A percentile compares a stretch with the other conserved stretches of the same genome.
These are phyloP conservation scores for Styela clava DNA, from an alignment of 23 tunicate genomes.

Conservation along the genomic window DNA sequence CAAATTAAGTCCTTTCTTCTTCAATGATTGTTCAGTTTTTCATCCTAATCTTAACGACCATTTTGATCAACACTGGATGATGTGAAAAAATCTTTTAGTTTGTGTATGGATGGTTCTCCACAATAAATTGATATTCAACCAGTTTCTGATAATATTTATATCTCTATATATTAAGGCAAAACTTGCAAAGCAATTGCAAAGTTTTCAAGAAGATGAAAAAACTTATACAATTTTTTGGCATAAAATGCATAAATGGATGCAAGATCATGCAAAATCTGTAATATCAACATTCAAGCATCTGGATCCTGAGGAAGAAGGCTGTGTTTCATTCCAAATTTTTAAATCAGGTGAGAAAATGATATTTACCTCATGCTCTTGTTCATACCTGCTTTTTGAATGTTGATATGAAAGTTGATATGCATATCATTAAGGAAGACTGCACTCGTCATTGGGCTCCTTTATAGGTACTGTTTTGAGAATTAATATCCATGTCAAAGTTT, in stretches of 20 bases:
- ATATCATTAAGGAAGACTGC: neutral
- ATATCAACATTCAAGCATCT: constrained; percentile 47
- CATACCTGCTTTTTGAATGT: neutral
- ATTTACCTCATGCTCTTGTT: neutral
- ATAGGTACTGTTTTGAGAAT: too few relatives aligned
- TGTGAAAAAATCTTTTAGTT: too few relatives aligned
- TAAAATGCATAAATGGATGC: constrained; percentile 77
- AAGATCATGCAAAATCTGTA: constrained; percentile 26
- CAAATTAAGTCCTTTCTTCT: neutral
- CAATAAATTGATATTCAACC: too few relatives aligned
- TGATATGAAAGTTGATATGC: neutral
- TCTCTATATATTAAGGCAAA: constrained; percentile 62
- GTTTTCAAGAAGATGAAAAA: constrained; percentile 32
- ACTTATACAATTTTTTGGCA: constrained; percentile 47
- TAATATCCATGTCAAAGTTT: too few relatives aligned
- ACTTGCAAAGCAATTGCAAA: constrained; percentile 52
- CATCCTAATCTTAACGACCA: too few relatives aligned
- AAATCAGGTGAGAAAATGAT: constrained; percentile 76
- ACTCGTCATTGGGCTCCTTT: too few relatives aligned
- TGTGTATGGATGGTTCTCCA: too few relatives aligned
- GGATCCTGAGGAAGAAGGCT: constrained; percentile 61
- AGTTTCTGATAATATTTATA: too few relatives aligned
- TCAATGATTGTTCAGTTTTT: neutral
- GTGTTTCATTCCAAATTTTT: constrained; percentile 49
- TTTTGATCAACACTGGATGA: too few relatives aligned